These are phyloP conservation scores for Coregonus suidteri DNA, from an alignment of 2,797 vertebrate genomes.

Conservation along the genomic window DNA sequence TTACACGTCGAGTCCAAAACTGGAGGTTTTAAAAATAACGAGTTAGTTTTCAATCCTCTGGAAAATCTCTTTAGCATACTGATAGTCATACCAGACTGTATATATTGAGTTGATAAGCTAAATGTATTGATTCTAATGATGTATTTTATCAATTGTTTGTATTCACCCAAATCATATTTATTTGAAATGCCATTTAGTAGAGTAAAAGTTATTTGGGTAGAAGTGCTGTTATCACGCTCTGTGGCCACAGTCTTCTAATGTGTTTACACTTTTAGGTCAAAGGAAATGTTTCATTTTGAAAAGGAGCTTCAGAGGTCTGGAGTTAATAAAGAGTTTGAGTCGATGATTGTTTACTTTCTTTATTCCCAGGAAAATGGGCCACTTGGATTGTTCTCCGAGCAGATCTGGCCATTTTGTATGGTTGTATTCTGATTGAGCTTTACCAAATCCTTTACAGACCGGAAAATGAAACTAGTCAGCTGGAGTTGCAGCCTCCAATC, in stretches of 20 bases:
- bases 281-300: conserved; percentile 30
- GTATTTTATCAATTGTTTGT: neutral
- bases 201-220: neutral
- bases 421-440: conserved; percentile 24
- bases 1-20: too few relatives aligned
- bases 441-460: conserved; percentile 18
- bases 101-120: neutral
- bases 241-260: neutral
- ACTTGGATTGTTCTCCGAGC: conserved; percentile 14
- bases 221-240: neutral
- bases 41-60: too few relatives aligned
- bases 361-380: conserved; percentile 23
- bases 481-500: neutral
- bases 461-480: conserved; percentile 15
- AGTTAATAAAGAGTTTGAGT: conserved; percentile 9
- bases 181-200: neutral
- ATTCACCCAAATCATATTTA: neutral
- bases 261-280: conserved; percentile 9
- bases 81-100: neutral
- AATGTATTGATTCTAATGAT: neutral
- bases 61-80: neutral
- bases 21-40: too few relatives aligned
- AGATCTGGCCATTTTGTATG: conserved; percentile 21
- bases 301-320: conserved; percentile 23
- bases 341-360: conserved; percentile 27